phyloP scores from a whole-genome alignment of 2,113 vertebrate species.

The Apistogramma diplotaenia region DNA sequence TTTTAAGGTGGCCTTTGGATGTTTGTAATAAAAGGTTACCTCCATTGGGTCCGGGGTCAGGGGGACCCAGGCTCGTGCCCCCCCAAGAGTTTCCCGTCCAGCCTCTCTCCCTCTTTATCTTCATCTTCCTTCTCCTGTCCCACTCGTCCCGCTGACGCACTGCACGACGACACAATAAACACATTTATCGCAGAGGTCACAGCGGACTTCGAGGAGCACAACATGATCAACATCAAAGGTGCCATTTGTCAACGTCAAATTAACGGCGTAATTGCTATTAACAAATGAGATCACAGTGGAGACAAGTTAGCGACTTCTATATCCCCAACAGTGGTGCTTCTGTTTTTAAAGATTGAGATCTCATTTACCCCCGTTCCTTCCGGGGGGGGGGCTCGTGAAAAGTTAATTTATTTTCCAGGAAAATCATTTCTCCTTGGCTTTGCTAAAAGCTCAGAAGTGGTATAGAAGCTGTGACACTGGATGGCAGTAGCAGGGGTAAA shows the following conservation, averaged over 20 bases:
- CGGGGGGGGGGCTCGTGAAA: not conserved
- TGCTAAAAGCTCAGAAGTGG: not conserved
- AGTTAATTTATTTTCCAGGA: not conserved
- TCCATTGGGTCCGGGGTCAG: slow-evolving; percentile 90
- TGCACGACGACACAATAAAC: slow-evolving; percentile 9
- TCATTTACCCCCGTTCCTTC: not conserved
- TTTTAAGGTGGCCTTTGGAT: not conserved
- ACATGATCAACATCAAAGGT: not conserved
- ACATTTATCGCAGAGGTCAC: not conserved
- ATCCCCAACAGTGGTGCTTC: not conserved
- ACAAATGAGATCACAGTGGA: slow-evolving; percentile 16
- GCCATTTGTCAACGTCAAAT: slow-evolving; percentile 9
- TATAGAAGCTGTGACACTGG: not conserved
- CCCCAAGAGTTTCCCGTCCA: slow-evolving; percentile 92
- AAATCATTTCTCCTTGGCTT: not conserved
- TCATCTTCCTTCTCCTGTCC: slow-evolving; percentile 83
- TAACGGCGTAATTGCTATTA: slow-evolving; percentile 1
- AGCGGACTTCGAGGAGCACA: not conserved
- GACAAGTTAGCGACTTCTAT: slow-evolving; percentile 1
- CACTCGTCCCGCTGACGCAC: slow-evolving; percentile 82
- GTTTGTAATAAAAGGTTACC: slow-evolving; percentile 72
- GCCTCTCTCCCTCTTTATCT: slow-evolving; percentile 86
- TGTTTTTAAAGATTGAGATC: not conserved
- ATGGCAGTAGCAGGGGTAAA: not conserved
- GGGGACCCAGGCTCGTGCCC: slow-evolving; percentile 85